These are phyloP conservation scores for Sphaerolaimus hirsutus DNA, from an alignment of 2,888 invertebrate species.

Conservation along the genomic window DNA sequence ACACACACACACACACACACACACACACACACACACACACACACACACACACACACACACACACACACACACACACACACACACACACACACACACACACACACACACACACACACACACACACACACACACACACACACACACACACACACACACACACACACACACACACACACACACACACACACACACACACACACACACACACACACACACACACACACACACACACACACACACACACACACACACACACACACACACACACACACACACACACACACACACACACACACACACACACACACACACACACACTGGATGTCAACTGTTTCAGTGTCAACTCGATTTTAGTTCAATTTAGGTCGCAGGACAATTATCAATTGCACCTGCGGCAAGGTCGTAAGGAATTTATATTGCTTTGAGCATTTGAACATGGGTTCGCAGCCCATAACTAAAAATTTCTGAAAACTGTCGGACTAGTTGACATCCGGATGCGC, in stretches of 20 bases:
- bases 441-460: too few species aligned
- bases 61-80: neutral
- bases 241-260: neutral
- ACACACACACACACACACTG: neutral
- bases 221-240: neutral
- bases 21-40: neutral
- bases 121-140: neutral
- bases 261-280: neutral
- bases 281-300: neutral
- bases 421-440: too few species aligned
- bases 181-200: neutral
- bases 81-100: neutral
- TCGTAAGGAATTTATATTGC: too few species aligned
- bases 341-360: too few species aligned
- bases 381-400: too few species aligned
- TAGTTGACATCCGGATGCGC: too few species aligned
- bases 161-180: neutral
- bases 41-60: neutral
- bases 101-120: neutral
- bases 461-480: too few species aligned
- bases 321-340: too few species aligned
- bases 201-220: neutral
- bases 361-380: too few species aligned
- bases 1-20: neutral
- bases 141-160: neutral